phyloP scores from a whole-genome alignment of 2,113 vertebrate species.

The Paracyprichromis sp. region DNA sequence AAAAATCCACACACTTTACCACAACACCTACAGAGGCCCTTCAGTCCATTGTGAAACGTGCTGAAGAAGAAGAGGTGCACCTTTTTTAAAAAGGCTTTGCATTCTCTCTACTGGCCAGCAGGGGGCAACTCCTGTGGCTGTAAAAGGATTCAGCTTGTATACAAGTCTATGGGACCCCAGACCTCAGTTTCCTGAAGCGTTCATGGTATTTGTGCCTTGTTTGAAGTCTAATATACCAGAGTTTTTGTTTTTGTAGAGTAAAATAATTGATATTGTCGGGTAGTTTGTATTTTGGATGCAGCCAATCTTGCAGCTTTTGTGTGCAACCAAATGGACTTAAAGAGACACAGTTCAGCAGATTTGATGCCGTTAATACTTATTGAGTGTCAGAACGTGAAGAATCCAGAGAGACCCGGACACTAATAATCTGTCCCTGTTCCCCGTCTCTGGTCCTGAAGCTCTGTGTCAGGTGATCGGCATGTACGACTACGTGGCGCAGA shows the following conservation, averaged over 20 bases:
- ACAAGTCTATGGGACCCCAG: neutral
- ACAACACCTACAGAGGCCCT: neutral
- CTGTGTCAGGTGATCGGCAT: slow-evolving; percentile 98
- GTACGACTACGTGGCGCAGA: slow-evolving; percentile 97
- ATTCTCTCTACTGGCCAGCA: neutral
- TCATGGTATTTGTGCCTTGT: rapidly evolving
- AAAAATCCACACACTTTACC: neutral
- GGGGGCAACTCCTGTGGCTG: neutral
- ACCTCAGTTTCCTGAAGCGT: neutral
- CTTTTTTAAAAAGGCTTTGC: neutral
- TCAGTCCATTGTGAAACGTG: rapidly evolving
- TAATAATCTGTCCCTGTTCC: neutral
- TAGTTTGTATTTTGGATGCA: neutral
- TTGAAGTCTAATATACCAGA: neutral
- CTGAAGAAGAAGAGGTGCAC: neutral
- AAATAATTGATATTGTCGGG: neutral
- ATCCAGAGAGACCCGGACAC: neutral
- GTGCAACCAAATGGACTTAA: neutral
- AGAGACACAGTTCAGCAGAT: neutral
- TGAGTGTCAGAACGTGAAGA: neutral
- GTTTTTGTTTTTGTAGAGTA: neutral
- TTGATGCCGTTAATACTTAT: rapidly evolving
- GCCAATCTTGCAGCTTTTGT: neutral
- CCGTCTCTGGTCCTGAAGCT: neutral
- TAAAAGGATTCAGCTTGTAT: neutral